A percentile compares a stretch with the other conserved stretches of the same genome.
Conservation (phyloP, 2,797 vertebrate species). For the Myotis planiceps region DNA sequence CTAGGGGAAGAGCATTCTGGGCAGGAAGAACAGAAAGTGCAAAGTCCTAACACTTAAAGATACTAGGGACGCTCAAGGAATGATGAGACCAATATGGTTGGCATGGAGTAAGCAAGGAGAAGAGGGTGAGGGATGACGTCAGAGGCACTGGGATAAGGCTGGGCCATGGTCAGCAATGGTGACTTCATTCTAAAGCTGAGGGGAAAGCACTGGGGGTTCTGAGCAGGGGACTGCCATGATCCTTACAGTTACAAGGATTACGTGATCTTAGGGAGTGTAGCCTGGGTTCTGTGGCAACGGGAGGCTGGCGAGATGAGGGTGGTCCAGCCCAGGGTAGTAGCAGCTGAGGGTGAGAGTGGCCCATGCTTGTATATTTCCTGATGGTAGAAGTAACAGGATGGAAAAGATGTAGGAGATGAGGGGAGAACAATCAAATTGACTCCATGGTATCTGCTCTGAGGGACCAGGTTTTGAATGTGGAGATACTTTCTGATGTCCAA, state of each 20-base stretch:
- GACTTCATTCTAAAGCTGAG: background rate
- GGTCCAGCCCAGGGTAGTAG: background rate
- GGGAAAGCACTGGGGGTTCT: background rate
- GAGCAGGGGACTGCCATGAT: background rate
- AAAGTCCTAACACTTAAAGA: background rate
- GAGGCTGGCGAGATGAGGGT: background rate
- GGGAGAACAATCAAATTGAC: too few species aligned
- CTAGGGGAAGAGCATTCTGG: background rate
- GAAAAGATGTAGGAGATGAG: background rate
- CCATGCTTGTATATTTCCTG: background rate
- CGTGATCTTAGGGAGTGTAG: background rate
- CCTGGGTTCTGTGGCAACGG: background rate
- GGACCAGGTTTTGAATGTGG: background rate
- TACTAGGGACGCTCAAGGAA: background rate
- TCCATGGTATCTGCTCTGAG: background rate
- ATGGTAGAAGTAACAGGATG: background rate
- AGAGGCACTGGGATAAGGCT: background rate
- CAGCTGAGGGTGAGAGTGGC: background rate
- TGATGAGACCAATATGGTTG: background rate
- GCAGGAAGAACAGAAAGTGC: background rate
- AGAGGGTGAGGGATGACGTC: background rate
- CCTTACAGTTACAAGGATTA: background rate
- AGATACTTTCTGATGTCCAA: background rate
- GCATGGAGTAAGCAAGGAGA: background rate
- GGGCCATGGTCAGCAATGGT: background rate